These are phyloP conservation scores for Rutilus rutilus DNA, from an alignment of 2,113 vertebrate species.

Conservation along the genomic window DNA sequence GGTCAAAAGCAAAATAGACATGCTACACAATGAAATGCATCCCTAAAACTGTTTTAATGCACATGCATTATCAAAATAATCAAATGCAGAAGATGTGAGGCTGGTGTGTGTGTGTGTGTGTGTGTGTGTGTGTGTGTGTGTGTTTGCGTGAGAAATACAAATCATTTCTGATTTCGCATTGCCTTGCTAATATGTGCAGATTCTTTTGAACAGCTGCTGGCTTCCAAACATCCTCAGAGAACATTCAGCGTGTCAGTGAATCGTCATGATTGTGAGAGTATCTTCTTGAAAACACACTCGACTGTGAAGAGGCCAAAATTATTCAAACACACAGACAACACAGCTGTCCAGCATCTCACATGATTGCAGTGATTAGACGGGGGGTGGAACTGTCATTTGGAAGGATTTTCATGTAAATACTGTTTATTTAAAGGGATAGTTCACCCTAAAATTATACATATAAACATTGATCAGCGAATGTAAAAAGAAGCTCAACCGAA, in stretches of 20 bases:
- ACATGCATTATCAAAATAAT: background rate
- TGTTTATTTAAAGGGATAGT: background rate
- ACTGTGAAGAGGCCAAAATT: constrained; percentile 15
- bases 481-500: too few relatives aligned
- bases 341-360: constrained; percentile 33
- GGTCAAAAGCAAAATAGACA: too few relatives aligned
- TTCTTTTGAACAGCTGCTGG: constrained; percentile 70
- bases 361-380: background rate
- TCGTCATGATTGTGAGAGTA: constrained; percentile 15
- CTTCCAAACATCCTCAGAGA: background rate
- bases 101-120: background rate
- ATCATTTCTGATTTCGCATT: background rate
- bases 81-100: constrained; percentile 59
- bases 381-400: background rate
- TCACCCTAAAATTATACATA: too few relatives aligned
- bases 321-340: constrained; percentile 40
- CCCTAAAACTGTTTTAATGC: background rate
- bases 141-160: too few relatives aligned
- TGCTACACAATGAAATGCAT: too few relatives aligned
- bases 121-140: background rate
- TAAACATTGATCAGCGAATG: too few relatives aligned
- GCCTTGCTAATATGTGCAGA: constrained; percentile 50
- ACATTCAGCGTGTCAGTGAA: background rate
- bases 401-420: constrained; percentile 1
- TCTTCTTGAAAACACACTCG: constrained; percentile 23